phyloP scores from a whole-genome alignment of 2,797 vertebrate genomes.

The Bucorvus abyssinicus region DNA sequence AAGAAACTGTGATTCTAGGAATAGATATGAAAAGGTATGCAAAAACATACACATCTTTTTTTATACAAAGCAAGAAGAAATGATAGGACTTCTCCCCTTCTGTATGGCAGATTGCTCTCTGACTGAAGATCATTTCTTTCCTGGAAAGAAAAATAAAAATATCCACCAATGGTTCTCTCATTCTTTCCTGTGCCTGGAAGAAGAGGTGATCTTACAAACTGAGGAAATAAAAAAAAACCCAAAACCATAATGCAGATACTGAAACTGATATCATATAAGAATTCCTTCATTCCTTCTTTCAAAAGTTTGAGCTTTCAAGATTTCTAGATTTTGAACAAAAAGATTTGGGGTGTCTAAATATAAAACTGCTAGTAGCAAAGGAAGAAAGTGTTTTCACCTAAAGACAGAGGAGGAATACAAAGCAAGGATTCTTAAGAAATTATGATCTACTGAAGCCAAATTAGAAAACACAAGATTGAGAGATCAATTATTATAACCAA shows the following conservation, averaged over 20 bases:
- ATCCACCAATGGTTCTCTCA: neutral
- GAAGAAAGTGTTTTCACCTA: neutral
- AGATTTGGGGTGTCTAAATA: neutral
- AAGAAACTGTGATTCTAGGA: neutral
- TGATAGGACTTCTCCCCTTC: neutral
- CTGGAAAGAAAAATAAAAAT: neutral
- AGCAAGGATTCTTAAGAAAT: neutral
- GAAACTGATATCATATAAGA: neutral
- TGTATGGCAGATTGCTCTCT: neutral
- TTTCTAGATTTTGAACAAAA: neutral
- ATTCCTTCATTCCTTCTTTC: neutral
- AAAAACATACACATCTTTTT: neutral
- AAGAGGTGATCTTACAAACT: neutral
- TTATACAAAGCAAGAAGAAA: neutral
- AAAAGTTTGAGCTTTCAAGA: neutral
- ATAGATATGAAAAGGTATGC: neutral
- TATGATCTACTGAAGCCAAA: neutral
- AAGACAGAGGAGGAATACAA: neutral
- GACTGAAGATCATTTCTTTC: neutral
- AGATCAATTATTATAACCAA: neutral
- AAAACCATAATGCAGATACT: neutral
- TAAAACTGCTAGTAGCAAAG: neutral
- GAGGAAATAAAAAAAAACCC: neutral
- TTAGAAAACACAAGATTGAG: neutral
- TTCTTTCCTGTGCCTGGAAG: neutral